Evolutionary conservation across 2,797 vertebrate genomes (phyloP).

Genomic region (Chiloscyllium punctatum): DNA sequence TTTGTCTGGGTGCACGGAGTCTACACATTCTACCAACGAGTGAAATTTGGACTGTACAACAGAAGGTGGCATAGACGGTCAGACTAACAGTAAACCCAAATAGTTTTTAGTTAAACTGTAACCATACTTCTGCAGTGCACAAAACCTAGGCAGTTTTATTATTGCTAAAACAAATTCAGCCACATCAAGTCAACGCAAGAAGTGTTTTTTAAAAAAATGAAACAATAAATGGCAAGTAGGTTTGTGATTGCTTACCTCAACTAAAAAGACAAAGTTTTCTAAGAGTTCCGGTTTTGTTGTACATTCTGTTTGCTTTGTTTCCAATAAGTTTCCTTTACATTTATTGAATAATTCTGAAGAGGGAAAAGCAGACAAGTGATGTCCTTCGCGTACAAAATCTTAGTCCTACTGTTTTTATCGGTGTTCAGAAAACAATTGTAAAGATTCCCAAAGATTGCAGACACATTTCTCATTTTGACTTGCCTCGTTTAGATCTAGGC

Average conservation of each 20-base stretch:
- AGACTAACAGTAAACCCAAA: neutral
- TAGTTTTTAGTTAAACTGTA: slow-evolving; percentile 13
- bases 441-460: neutral
- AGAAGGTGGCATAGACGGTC: neutral
- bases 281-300: slow-evolving; percentile 73
- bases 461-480: neutral
- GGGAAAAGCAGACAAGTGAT: slow-evolving; percentile 39
- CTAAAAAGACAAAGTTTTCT: slow-evolving; percentile 90
- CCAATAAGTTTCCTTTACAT: slow-evolving; percentile 85
- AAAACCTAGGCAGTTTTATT: neutral
- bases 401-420: neutral
- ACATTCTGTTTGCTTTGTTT: slow-evolving; percentile 71
- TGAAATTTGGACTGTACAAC: neutral
- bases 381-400: neutral
- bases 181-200: neutral
- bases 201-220: neutral
- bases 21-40: neutral
- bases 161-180: neutral
- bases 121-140: neutral
- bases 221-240: neutral
- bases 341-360: slow-evolving; percentile 78
- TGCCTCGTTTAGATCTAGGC: neutral
- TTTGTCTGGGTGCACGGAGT: no score
- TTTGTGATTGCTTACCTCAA: slow-evolving; percentile 70
- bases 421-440: neutral